Percentiles rank a stretch among this genome's conserved stretches.
These are phyloP conservation scores for Athrips mouffetella DNA, from an alignment of 2,888 invertebrate genomes.

Conservation along the genomic window DNA sequence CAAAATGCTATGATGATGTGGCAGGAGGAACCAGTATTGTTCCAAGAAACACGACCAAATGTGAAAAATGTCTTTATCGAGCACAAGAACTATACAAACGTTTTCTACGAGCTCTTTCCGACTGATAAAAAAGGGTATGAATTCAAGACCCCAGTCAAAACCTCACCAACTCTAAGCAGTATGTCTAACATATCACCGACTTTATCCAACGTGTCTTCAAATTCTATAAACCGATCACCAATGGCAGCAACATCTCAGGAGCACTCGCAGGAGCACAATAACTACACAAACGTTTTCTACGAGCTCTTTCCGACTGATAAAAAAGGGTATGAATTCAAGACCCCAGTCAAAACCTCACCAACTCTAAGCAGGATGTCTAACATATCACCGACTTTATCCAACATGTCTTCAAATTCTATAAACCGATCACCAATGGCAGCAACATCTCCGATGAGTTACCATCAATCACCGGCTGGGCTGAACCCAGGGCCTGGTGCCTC, in stretches of 20 bases:
- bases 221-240: constrained; percentile 16
- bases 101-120: constrained; percentile 53
- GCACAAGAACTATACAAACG: constrained; percentile 22
- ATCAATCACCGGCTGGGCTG: not conserved
- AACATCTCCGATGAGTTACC: not conserved
- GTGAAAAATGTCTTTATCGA: constrained; percentile 17
- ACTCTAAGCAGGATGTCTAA: not conserved
- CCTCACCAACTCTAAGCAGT: constrained; percentile 21
- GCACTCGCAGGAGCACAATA: constrained; percentile 27
- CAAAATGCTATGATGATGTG: constrained; percentile 17
- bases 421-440: constrained; percentile 14
- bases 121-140: constrained; percentile 38
- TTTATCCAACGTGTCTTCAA: constrained; percentile 21
- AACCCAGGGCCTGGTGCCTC: constrained; percentile 21
- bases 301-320: constrained; percentile 54
- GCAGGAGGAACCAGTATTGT: constrained; percentile 21
- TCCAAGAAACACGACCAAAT: constrained; percentile 33
- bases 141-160: constrained; percentile 36
- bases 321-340: constrained; percentile 34
- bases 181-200: constrained; percentile 23
- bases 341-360: not conserved
- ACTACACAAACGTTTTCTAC: constrained; percentile 30
- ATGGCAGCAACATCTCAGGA: no score
- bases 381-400: not conserved
- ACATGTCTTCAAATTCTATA: constrained; percentile 11